Evolutionary conservation across 2,113 vertebrate genomes (phyloP), one percentile per base, ranked within the genome.

Genomic region (Mionectes macconnelli): DNA sequence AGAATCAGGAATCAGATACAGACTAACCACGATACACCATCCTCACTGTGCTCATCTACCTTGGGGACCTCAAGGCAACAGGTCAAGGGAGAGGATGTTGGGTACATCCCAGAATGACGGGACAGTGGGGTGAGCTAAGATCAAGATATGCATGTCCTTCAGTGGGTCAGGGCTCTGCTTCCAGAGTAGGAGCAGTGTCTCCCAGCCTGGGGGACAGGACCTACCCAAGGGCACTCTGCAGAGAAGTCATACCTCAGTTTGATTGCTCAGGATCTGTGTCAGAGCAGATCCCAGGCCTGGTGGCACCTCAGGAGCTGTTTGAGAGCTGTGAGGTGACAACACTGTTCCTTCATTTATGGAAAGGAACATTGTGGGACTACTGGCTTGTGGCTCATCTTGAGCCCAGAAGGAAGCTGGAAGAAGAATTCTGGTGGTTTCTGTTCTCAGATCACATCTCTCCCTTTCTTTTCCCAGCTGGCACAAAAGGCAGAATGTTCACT

Each of bases 391-490:
- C 47, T 78, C 64, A 47, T 24, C 64, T 81, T 19, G 3, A 57
- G 9, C 55, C 39, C 69, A 25, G 49, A 20, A n/a, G 12, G 42
- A 70, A 89, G 45, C 47, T 14, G 73, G 8, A 30, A 45, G 42
- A 45, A 47, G 0, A 76, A 42, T 35, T 86, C 28, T 3, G 33
- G 9, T 25, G 37, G n/a, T 37, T 87, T 44, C 57, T 85, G 57
- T 74, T 93, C 62, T 53, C 90, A 90, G 4, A 40, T 52, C 82
- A 69, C 78, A 85, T 64, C 53, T 91, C 69, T 64, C 49, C 23
- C 47, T 87, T 62, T 75, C 72, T 75, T 86, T 56, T 31, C 23
- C 40, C 83, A 91, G 78, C 75, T 91, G 74, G 33, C 87, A 80
- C 6, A 3, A 50, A 74, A 69, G 40, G 64, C 64, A 87, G 66